A percentile compares a stretch with the other conserved stretches of the same genome.
Conservation (phyloP, 2,888 invertebrate genomes). For the Pediacus dermestoides region DNA sequence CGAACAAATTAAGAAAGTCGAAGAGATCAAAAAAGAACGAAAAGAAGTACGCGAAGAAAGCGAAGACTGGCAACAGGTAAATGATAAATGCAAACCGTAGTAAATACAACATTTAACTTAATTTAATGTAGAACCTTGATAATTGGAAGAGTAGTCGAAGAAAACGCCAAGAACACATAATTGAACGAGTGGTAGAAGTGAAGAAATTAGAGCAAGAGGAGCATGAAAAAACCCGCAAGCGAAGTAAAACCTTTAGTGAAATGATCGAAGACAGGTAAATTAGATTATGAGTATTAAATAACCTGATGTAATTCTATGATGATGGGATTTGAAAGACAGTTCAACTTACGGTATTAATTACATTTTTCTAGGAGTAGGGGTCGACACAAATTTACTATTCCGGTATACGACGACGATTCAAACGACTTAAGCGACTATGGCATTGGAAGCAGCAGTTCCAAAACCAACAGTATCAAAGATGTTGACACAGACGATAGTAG, state of each 20-base stretch:
- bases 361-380: constrained; percentile 56
- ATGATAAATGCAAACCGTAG: constrained; percentile 4
- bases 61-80: constrained; percentile 89
- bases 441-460: constrained; percentile 51
- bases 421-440: constrained; percentile 84
- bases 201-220: constrained; percentile 77
- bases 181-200: constrained; percentile 85
- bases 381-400: constrained; percentile 57
- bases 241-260: constrained; percentile 90
- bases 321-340: not conserved
- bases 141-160: constrained; percentile 91
- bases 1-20: constrained; percentile 79
- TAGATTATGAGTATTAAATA: constrained; percentile 4
- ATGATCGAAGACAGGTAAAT: constrained; percentile 83
- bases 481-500: constrained; percentile 45
- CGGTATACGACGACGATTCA: constrained; percentile 75
- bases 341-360: not conserved
- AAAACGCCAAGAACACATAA: constrained; percentile 88
- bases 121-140: constrained; percentile 71
- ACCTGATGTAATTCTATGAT: not conserved
- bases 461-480: constrained; percentile 44
- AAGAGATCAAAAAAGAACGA: constrained; percentile 79
- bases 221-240: constrained; percentile 63
- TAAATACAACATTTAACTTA: not conserved
- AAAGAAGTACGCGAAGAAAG: constrained; percentile 78